These are phyloP conservation scores for Aquatica leii DNA, from an alignment of 2,888 invertebrate genomes.

Conservation along the genomic window DNA sequence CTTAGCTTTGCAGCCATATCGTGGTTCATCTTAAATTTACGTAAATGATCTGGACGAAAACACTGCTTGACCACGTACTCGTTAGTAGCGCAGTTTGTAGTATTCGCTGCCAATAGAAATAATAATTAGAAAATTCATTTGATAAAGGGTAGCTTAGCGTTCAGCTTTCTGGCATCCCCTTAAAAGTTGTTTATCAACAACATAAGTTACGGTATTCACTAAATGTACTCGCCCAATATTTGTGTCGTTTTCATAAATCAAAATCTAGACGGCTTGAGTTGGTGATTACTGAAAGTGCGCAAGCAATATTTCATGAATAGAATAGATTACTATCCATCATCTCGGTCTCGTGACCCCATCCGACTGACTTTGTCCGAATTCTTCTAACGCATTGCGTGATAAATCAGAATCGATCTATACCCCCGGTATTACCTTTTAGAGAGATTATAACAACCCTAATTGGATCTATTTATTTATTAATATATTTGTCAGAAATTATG, in stretches of 20 bases:
- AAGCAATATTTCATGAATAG: conserved; percentile 38
- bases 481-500: not conserved
- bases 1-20: conserved; percentile 51
- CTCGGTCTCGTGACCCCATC: conserved; percentile 24
- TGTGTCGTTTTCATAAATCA: conserved; percentile 30
- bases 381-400: conserved; percentile 25
- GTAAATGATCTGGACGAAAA: conserved; percentile 60
- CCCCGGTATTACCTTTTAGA: conserved; percentile 21
- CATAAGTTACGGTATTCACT: conserved; percentile 22
- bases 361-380: conserved; percentile 20
- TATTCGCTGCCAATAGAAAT: conserved; percentile 57
- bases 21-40: conserved; percentile 60
- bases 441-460: conserved; percentile 25
- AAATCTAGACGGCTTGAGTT: conserved; percentile 21
- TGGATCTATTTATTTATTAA: conserved; percentile 14
- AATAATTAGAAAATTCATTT: conserved; percentile 62
- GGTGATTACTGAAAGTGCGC: conserved; percentile 32
- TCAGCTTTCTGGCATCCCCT: conserved; percentile 43
- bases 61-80: conserved; percentile 46
- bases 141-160: conserved; percentile 47
- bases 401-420: conserved; percentile 18
- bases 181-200: conserved; percentile 14
- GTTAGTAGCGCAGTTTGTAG: conserved; percentile 50
- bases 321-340: conserved; percentile 38
- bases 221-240: conserved; percentile 24